Conservation (phyloP, 2,888 invertebrate species). For the Parnassius glacialis region DNA sequence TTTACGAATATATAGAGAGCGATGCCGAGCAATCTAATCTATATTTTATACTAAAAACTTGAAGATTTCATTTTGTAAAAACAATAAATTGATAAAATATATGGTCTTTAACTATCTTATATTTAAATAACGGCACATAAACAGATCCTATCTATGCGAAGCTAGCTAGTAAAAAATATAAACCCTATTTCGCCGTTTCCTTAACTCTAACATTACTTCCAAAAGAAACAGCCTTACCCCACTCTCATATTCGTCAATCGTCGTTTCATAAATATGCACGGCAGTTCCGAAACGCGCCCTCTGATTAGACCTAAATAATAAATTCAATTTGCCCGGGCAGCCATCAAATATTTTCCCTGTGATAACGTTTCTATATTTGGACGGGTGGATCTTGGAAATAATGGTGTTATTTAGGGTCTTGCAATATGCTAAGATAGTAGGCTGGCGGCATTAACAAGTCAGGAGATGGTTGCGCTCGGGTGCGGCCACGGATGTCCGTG, state of each 20-base stretch:
- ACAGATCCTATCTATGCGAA: too few relatives aligned
- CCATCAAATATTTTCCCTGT: constrained; percentile 73
- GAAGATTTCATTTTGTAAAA: too few relatives aligned
- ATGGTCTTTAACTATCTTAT: too few relatives aligned
- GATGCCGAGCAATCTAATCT: too few relatives aligned
- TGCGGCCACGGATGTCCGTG: constrained; percentile 36
- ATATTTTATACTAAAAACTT: too few relatives aligned
- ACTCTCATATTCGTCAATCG: constrained; percentile 34
- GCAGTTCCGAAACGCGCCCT: constrained; percentile 38
- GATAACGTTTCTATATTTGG: constrained; percentile 72
- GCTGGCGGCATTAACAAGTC: constrained; percentile 78
- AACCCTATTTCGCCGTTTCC: too few relatives aligned
- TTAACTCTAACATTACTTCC: background rate
- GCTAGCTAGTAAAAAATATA: too few relatives aligned
- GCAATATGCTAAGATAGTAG: constrained; percentile 81
- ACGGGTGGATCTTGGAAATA: constrained; percentile 64
- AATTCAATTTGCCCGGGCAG: constrained; percentile 69
- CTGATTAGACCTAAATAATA: constrained; percentile 76
- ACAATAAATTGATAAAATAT: too few relatives aligned
- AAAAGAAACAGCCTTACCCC: constrained; percentile 26
- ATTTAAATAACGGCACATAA: too few relatives aligned
- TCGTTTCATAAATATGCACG: constrained; percentile 44
- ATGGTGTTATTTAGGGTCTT: constrained; percentile 77
- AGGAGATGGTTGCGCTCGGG: constrained; percentile 70
- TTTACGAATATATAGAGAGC: too few relatives aligned